These are phyloP conservation scores for Hyla sarda DNA, from an alignment of 2,113 vertebrate genomes.

Conservation along the genomic window DNA sequence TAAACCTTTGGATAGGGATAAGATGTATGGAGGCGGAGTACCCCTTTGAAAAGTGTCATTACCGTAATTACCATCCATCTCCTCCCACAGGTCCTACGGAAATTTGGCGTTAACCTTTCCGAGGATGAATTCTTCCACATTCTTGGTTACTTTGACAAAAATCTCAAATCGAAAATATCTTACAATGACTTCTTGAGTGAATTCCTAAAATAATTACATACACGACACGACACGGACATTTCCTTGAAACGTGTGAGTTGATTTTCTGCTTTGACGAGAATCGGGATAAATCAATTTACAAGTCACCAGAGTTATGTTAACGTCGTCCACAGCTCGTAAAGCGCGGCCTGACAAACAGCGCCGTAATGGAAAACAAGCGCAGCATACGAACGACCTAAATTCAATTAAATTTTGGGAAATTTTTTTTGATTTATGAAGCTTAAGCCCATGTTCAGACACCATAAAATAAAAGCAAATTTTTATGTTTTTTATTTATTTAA, in stretches of 20 bases:
- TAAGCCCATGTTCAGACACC: too few relatives aligned
- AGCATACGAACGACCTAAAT: neutral
- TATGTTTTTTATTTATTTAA: too few relatives aligned
- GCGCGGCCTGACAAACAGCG: conserved; percentile 20
- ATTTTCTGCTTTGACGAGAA: conserved; percentile 13
- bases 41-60: too few relatives aligned
- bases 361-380: neutral
- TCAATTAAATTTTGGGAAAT: too few relatives aligned
- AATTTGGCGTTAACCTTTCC: conserved; percentile 68
- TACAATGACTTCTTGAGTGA: conserved; percentile 79
- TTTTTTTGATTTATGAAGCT: too few relatives aligned
- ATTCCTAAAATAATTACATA: conserved; percentile 71
- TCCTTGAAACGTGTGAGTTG: neutral
- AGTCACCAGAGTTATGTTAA: neutral
- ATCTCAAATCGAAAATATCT: conserved; percentile 72
- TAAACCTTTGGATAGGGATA: too few relatives aligned
- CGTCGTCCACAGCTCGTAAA: conserved; percentile 10
- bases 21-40: too few relatives aligned
- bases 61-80: conserved; percentile 3
- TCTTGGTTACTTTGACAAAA: conserved; percentile 75
- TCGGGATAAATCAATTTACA: neutral
- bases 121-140: conserved; percentile 79
- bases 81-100: conserved; percentile 69
- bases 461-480: too few relatives aligned
- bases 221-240: neutral